phyloP scores from a whole-genome alignment of 2,888 invertebrate genomes.

The Dascillus cervinus region DNA sequence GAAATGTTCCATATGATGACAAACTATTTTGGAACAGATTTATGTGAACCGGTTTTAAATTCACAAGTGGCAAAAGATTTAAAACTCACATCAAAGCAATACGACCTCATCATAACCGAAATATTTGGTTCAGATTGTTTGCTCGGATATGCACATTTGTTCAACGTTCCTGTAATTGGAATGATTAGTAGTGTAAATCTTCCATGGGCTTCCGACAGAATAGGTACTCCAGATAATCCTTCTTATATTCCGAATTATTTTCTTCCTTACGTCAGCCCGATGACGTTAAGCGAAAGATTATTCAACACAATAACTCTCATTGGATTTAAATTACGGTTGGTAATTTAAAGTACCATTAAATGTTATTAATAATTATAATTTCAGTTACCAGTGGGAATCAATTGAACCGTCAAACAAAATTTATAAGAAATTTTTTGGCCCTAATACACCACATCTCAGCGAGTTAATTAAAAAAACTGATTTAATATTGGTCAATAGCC shows the following conservation, averaged over 20 bases:
- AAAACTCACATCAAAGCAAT: constrained; percentile 36
- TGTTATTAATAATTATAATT: constrained; percentile 5
- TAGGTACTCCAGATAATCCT: constrained; percentile 48
- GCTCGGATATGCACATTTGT: constrained; percentile 47
- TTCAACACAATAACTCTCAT: constrained; percentile 39
- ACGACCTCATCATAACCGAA: constrained; percentile 52
- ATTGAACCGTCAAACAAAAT: constrained; percentile 32
- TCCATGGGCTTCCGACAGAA: constrained; percentile 48
- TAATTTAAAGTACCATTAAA: not conserved
- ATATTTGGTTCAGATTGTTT: constrained; percentile 53
- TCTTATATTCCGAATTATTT: constrained; percentile 48
- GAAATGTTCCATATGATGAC: constrained; percentile 6
- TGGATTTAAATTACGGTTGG: constrained; percentile 9
- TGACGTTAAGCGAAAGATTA: constrained; percentile 47
- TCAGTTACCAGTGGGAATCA: constrained; percentile 14
- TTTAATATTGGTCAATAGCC: constrained; percentile 47
- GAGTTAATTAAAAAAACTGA: constrained; percentile 45
- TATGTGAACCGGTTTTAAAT: constrained; percentile 22
- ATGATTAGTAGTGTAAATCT: constrained; percentile 47
- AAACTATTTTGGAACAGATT: not conserved
- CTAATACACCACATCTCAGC: constrained; percentile 39
- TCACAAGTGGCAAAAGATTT: constrained; percentile 16
- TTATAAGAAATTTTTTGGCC: constrained; percentile 45
- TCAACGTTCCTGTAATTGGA: constrained; percentile 48
- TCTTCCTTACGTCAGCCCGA: constrained; percentile 43